phyloP scores from a whole-genome alignment of 2,888 invertebrate genomes.

The Tyria jacobaeae region DNA sequence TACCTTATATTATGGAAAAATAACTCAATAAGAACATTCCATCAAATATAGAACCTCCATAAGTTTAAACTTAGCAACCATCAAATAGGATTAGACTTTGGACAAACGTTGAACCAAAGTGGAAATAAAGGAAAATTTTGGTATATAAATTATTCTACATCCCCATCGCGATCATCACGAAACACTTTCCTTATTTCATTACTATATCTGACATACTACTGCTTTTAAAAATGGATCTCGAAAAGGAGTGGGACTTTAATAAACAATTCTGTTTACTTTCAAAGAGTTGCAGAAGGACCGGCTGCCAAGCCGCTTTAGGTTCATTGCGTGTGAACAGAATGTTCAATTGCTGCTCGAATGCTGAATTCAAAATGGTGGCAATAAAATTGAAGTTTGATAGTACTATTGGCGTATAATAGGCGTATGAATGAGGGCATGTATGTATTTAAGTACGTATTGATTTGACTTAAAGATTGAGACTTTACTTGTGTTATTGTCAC shows the following conservation, averaged over 20 bases:
- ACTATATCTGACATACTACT: slow-evolving; percentile 6
- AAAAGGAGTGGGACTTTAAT: slow-evolving; percentile 23
- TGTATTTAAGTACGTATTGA: too few relatives aligned
- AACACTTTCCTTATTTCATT: slow-evolving; percentile 3
- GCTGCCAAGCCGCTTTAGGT: slow-evolving; percentile 29
- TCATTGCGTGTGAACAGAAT: too few relatives aligned
- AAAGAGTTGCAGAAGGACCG: slow-evolving; percentile 23
- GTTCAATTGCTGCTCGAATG: too few relatives aligned
- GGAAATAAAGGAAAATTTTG: not conserved
- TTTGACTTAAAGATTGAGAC: not conserved
- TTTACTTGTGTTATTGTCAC: not conserved
- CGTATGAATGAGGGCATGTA: too few relatives aligned
- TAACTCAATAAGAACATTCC: too few relatives aligned
- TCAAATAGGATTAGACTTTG: too few relatives aligned
- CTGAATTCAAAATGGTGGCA: too few relatives aligned
- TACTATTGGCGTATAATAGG: too few relatives aligned
- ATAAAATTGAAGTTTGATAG: too few relatives aligned
- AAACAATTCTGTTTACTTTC: slow-evolving; percentile 37
- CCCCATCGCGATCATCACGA: not conserved
- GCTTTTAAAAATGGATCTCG: slow-evolving; percentile 14
- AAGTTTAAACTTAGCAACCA: too few relatives aligned
- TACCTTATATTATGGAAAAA: too few relatives aligned
- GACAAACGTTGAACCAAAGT: not conserved
- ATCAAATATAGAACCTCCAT: too few relatives aligned
- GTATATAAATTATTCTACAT: not conserved